Evolutionary conservation across 2,113 vertebrate species (phyloP).

Genomic region (Cyprinodon variegatus): DNA sequence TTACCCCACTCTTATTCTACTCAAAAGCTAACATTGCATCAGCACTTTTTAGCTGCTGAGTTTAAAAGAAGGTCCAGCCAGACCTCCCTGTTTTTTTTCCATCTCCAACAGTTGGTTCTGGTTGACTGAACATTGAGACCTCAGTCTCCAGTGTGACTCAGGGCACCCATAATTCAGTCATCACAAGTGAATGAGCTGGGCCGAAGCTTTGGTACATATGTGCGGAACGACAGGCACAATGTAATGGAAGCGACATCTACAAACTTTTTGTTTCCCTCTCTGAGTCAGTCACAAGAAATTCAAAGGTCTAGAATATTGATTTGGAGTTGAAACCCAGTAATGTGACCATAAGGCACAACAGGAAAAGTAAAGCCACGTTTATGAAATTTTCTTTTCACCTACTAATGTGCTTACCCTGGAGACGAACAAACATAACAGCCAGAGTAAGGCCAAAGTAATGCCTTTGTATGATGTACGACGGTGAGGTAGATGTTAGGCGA

Average conservation of each 20-base stretch:
- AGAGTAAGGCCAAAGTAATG: slow-evolving; percentile 22
- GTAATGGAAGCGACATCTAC: slow-evolving; percentile 61
- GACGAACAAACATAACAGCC: slow-evolving; percentile 36
- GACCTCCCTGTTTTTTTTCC: slow-evolving; percentile 39
- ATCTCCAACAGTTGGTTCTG: slow-evolving; percentile 63
- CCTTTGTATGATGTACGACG: slow-evolving; percentile 52
- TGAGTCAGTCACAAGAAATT: slow-evolving; percentile 60
- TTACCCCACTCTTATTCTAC: slow-evolving; percentile 6
- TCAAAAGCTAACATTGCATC: slow-evolving; percentile 21
- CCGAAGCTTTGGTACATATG: slow-evolving; percentile 55
- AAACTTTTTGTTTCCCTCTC: slow-evolving; percentile 30
- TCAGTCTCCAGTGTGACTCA: slow-evolving; percentile 60
- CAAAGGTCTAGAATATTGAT: slow-evolving; percentile 67
- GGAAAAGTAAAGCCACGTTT: slow-evolving; percentile 41
- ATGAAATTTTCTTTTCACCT: slow-evolving; percentile 5
- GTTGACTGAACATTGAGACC: slow-evolving; percentile 61
- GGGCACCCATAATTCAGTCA: slow-evolving; percentile 66
- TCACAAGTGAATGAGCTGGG: slow-evolving; percentile 72
- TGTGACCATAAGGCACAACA: slow-evolving; percentile 36
- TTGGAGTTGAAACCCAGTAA: slow-evolving; percentile 60
- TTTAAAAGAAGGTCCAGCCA: slow-evolving; percentile 18
- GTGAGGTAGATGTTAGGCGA: slow-evolving; percentile 44
- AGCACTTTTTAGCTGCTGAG: slow-evolving; percentile 5
- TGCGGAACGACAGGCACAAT: slow-evolving; percentile 52
- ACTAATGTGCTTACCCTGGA: slow-evolving; percentile 23